phyloP scores from a whole-genome alignment of 2,797 vertebrate species.

The Hybognathus amarus region DNA sequence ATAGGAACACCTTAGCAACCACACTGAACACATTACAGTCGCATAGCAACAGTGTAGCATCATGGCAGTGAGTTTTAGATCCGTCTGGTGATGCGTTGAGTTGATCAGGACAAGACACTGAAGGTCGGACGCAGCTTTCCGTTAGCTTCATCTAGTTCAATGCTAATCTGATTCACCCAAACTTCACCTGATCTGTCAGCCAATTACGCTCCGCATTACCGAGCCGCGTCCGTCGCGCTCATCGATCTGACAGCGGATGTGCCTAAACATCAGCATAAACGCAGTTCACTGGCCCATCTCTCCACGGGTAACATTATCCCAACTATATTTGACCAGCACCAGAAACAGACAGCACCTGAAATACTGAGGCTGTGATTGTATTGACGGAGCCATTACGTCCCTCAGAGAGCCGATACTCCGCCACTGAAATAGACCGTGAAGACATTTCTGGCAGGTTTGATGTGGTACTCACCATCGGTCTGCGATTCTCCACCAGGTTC shows the following conservation, averaged over 20 bases:
- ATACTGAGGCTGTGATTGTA: not conserved
- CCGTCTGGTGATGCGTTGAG: not conserved
- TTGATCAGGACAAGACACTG: not conserved
- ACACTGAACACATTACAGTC: not conserved
- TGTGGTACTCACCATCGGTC: slow-evolving; percentile 88
- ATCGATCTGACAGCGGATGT: slow-evolving; percentile 55
- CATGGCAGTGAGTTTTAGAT: not conserved
- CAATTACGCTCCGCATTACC: slow-evolving; percentile 61
- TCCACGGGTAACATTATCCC: slow-evolving; percentile 64
- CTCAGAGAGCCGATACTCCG: not conserved
- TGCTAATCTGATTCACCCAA: slow-evolving; percentile 71
- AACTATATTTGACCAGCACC: slow-evolving; percentile 43
- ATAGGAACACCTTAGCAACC: not conserved
- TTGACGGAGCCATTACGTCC: slow-evolving; percentile 1
- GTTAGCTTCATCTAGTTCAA: slow-evolving; percentile 64
- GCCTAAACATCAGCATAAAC: no score
- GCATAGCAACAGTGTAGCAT: not conserved
- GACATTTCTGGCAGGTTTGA: not conserved
- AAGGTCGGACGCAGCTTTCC: slow-evolving; percentile 1
- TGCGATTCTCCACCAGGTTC: slow-evolving; percentile 91
- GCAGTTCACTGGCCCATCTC: slow-evolving; percentile 65
- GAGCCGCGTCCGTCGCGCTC: slow-evolving; percentile 61
- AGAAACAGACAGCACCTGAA: slow-evolving; percentile 40
- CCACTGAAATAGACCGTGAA: not conserved
- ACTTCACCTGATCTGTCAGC: slow-evolving; percentile 63